A percentile compares a stretch with the other conserved stretches of the same genome.
phyloP scores from a whole-genome alignment of 2,797 vertebrate genomes.

The Pagetopsis macropterus region DNA sequence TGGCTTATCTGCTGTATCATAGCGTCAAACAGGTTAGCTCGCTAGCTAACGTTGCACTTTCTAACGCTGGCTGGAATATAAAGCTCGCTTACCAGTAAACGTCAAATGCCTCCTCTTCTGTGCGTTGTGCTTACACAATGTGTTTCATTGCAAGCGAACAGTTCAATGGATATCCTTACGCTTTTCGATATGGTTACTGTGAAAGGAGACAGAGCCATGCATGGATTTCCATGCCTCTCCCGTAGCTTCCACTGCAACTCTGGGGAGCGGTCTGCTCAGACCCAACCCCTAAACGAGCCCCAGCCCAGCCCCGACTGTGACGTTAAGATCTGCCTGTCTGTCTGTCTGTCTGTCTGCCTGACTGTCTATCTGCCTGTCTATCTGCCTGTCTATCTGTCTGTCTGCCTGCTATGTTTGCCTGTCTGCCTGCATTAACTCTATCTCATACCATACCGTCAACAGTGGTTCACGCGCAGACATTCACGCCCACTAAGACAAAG shows the following conservation, averaged over 20 bases:
- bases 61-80: slow-evolving; percentile 41
- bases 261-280: slow-evolving; percentile 22
- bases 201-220: slow-evolving; percentile 31
- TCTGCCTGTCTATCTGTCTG: neutral
- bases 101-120: slow-evolving; percentile 61
- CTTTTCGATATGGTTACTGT: slow-evolving; percentile 16
- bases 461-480: neutral
- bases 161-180: neutral
- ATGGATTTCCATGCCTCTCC: slow-evolving; percentile 52
- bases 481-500: slow-evolving; percentile 36
- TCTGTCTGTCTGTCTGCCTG: slow-evolving; percentile 2
- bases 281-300: slow-evolving; percentile 48
- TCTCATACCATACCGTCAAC: neutral
- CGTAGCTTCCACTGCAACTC: slow-evolving; percentile 55
- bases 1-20: slow-evolving; percentile 61
- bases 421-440: neutral
- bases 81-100: slow-evolving; percentile 55
- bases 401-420: neutral
- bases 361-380: neutral
- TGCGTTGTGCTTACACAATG: slow-evolving; percentile 16
- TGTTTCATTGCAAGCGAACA: slow-evolving; percentile 42
- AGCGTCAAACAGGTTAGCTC: slow-evolving; percentile 50
- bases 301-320: slow-evolving; percentile 58
- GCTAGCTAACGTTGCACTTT: slow-evolving; percentile 34
- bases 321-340: slow-evolving; percentile 40